Base-by-base conservation (phyloP, 2,113 vertebrate genomes). In the Poeciliopsis prolifica region DNA sequence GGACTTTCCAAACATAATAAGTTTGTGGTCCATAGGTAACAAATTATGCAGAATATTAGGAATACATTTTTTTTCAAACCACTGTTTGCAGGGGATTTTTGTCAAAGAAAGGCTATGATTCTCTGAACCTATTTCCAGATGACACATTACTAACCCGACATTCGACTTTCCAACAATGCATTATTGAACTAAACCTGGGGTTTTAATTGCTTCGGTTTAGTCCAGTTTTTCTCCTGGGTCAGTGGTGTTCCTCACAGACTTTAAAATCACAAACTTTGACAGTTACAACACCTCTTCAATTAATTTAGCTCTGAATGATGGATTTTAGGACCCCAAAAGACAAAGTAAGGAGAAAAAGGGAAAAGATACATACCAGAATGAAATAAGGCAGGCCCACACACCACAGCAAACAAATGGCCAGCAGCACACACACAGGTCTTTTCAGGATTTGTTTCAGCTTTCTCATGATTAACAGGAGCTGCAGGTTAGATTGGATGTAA, bases 351-450 rank as follows among this genome's bases (percentile, higher is more conserved):
- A 68, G 17, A 17, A 68, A 68, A 44, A 58, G 28, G 22, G 31
- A 19, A 14, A 44, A 14, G 35, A 74, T 69, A 87, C 81, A 69
- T 48, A 87, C 81, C 85, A 74, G 62, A n/a, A 79, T 71, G 14
- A 79, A 61, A 78, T 61, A 72, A 0, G 28, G 2, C 5, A 61
- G n/a, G 51, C 13, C 5, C 26, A 83, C 61, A 61, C 29, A 61
- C 75, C 81, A 84, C 63, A 81, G 29, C 26, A 79, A 22, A 26
- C 26, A 1, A 7, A 81, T 31, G 30, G 1, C 58, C 28, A 77
- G 58, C 3, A 79, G 48, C 26, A 65, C 11, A 22, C 0, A 31
- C 5, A 40, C 0, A 2, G 11, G 26, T 61, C n/a, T 72, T 37
- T 0, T 2, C 28, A 54, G 19, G 1, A 0, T 15, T 42, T 10